Conservation (phyloP, 2,797 vertebrate genomes). For the Allobates femoralis region DNA sequence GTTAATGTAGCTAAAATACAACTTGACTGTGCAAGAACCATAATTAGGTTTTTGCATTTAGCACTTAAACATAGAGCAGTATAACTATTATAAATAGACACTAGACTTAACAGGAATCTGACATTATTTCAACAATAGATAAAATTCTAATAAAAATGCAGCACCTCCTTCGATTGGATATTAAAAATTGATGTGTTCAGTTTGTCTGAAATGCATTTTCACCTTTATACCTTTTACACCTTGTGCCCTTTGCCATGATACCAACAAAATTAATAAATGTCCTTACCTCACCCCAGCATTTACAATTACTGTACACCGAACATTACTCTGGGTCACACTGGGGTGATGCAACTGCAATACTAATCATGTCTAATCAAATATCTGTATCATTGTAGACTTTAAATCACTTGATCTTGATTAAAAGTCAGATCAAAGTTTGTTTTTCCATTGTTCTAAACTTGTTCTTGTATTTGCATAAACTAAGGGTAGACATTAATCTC, state of each 20-base stretch:
- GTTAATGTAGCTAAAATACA: not conserved
- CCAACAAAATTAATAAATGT: conserved; percentile 65
- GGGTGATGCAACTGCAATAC: conserved; percentile 65
- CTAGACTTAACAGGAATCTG: not conserved
- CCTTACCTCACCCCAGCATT: conserved; percentile 60
- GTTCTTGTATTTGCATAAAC: conserved; percentile 66
- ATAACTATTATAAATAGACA: not conserved
- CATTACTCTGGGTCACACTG: conserved; percentile 60
- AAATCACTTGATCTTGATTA: conserved; percentile 71
- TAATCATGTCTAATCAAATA: conserved; percentile 72
- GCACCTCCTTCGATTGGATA: conserved; percentile 12
- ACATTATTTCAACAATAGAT: not conserved
- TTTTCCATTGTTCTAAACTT: conserved; percentile 64
- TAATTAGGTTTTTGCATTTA: not conserved
- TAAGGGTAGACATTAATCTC: conserved; percentile 40
- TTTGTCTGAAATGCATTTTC: conserved; percentile 34
- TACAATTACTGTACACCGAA: conserved; percentile 40
- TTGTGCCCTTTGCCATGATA: conserved; percentile 59
- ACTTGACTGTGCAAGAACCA: not conserved
- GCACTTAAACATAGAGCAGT: not conserved
- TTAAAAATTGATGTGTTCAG: conserved; percentile 18
- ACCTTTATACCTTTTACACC: conserved; percentile 46
- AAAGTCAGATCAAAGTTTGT: conserved; percentile 65
- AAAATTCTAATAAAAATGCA: not conserved
- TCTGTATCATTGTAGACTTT: conserved; percentile 59